Conservation (phyloP, 2,113 vertebrate species). For the Opisthocomus hoazin region DNA sequence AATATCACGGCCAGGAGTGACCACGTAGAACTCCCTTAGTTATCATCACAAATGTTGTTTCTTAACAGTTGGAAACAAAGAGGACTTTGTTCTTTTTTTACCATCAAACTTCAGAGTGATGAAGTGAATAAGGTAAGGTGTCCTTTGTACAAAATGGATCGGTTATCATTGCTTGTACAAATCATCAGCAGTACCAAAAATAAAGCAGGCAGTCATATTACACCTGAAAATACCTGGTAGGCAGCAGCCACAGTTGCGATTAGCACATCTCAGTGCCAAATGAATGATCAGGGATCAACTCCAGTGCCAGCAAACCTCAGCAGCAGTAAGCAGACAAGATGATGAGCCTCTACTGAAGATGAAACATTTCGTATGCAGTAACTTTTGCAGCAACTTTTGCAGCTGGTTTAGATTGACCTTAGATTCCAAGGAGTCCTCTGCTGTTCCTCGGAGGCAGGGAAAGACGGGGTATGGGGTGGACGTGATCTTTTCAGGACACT, state of each 20-base stretch:
- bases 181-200: background rate
- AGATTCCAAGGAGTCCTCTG: background rate
- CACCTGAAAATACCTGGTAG: background rate
- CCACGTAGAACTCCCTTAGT: background rate
- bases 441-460: background rate
- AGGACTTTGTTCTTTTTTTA: background rate
- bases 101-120: background rate
- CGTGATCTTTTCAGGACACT: background rate
- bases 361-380: background rate
- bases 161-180: background rate
- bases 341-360: background rate
- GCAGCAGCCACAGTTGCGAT: background rate
- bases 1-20: background rate
- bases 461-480: background rate
- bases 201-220: background rate
- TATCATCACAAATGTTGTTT: background rate
- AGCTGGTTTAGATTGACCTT: background rate
- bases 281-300: background rate
- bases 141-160: background rate
- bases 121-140: background rate
- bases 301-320: background rate
- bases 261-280: background rate
- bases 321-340: conserved; percentile 7
- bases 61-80: background rate
- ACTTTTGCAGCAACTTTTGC: background rate